Percentiles rank a stretch among this genome's conserved stretches.
Conservation (phyloP, 2,797 vertebrate species). For the Gymnoscopelus microlampas region DNA sequence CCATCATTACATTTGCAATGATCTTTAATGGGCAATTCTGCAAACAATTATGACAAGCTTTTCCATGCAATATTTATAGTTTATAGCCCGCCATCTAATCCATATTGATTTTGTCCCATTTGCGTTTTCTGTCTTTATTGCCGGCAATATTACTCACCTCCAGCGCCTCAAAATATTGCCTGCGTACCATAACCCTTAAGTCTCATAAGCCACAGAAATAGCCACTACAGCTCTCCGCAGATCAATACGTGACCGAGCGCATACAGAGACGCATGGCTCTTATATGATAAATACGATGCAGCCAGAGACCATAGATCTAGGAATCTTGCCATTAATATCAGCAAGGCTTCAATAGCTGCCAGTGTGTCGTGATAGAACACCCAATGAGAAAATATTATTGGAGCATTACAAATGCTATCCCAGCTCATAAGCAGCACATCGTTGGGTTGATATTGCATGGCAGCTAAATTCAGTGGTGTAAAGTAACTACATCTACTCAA, state of each 20-base stretch:
- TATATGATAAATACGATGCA: constrained; percentile 15
- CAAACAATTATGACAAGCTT: constrained; percentile 7
- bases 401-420: neutral
- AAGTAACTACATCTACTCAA: too few species aligned
- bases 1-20: constrained; percentile 1
- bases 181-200: neutral
- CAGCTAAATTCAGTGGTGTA: too few species aligned
- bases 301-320: constrained; percentile 13
- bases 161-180: constrained; percentile 4
- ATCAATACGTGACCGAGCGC: constrained; percentile 30
- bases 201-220: constrained; percentile 21
- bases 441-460: neutral
- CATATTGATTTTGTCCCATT: constrained; percentile 12
- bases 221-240: neutral
- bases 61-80: constrained; percentile 4
- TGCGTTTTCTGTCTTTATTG: neutral
- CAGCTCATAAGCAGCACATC: too few species aligned
- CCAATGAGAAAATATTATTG: neutral
- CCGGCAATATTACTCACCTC: constrained; percentile 7
- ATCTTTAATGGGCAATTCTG: constrained; percentile 19
- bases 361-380: too few species aligned
- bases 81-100: constrained; percentile 16
- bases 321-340: constrained; percentile 8
- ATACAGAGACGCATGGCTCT: neutral
- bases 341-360: neutral